A percentile compares a stretch with the other conserved stretches of the same genome.
Evolutionary conservation across 2,113 vertebrate genomes (phyloP).

Genomic region (Alaudala cheleensis): DNA sequence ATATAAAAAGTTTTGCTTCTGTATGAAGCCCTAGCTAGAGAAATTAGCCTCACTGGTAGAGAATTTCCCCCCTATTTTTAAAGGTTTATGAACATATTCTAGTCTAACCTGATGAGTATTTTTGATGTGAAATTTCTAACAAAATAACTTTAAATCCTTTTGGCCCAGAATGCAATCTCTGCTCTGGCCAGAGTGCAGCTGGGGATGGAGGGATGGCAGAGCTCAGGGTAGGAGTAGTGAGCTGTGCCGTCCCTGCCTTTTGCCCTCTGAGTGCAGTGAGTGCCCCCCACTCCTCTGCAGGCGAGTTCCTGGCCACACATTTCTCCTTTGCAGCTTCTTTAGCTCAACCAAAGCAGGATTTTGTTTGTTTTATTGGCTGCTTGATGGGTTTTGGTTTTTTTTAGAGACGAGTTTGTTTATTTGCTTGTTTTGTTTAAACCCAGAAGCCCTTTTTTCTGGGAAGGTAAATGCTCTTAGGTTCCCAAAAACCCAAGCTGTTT

Average conservation of each 20-base stretch:
- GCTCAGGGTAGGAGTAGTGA: background rate
- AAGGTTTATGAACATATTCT: background rate
- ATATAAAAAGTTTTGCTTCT: background rate
- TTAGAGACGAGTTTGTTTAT: background rate
- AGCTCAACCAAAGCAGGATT: background rate
- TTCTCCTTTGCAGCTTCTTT: background rate
- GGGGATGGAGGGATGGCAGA: background rate
- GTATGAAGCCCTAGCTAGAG: background rate
- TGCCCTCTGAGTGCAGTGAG: background rate
- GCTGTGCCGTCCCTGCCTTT: background rate
- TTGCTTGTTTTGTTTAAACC: background rate
- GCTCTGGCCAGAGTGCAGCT: background rate
- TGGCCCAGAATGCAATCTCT: background rate
- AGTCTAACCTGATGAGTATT: background rate
- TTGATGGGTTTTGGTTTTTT: background rate
- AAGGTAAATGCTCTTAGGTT: background rate
- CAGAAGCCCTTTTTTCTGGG: background rate
- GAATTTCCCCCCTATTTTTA: accelerated
- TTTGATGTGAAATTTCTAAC: background rate
- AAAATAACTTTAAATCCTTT: background rate
- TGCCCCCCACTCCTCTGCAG: background rate
- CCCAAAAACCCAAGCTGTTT: background rate
- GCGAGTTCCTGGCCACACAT: accelerated
- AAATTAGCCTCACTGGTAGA: background rate
- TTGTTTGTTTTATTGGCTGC: background rate